Evolutionary conservation across 2,113 vertebrate species (phyloP).

Genomic region (Gymnorhina tibicen): DNA sequence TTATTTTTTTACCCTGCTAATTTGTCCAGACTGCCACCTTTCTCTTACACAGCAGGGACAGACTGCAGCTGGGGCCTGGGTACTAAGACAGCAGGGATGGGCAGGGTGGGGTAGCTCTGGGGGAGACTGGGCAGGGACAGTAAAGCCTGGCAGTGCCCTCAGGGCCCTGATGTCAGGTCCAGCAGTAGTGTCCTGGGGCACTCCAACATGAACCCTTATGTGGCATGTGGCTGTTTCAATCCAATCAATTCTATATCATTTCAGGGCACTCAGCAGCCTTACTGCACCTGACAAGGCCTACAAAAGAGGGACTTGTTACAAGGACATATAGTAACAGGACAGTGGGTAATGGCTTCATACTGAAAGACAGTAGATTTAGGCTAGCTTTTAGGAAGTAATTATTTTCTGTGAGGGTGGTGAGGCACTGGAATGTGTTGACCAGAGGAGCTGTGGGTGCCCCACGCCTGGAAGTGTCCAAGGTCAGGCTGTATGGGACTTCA

Average conservation of each 20-base stretch:
- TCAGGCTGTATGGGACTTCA: not conserved
- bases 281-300: not conserved
- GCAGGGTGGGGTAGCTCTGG: too few relatives aligned
- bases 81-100: not conserved
- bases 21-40: not conserved
- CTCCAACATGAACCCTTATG: rapidly evolving
- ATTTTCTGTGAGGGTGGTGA: not conserved
- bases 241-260: not conserved
- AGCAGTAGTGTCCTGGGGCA: not conserved
- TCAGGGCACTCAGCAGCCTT: not conserved
- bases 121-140: too few relatives aligned
- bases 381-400: not conserved
- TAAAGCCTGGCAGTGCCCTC: too few relatives aligned
- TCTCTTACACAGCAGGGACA: not conserved
- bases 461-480: not conserved
- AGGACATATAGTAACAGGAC: not conserved
- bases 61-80: not conserved
- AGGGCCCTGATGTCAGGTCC: too few relatives aligned
- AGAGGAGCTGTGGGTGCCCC: not conserved
- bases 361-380: not conserved
- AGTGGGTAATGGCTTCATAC: not conserved
- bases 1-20: not conserved
- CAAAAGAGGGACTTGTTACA: not conserved
- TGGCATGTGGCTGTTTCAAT: not conserved
- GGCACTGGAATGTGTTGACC: not conserved